Base-by-base conservation (phyloP, 92 coral and sea anemone species). In the Zoanthus sociatus region DNA sequence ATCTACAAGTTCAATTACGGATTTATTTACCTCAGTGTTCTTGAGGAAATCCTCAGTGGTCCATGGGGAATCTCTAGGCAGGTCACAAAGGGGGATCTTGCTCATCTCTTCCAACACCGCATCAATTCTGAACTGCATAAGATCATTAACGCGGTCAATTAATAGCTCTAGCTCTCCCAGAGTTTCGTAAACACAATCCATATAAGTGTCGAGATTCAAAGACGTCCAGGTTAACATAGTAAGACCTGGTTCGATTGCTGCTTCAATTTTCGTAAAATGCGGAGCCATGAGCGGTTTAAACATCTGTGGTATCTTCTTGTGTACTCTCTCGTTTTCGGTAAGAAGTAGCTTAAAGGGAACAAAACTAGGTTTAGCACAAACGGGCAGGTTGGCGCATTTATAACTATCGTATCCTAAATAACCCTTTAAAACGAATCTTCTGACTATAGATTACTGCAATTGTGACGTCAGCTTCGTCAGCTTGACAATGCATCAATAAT, bases 201-300 rank as follows among this genome's bases (percentile, higher is more conserved):
- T 64, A 78, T 90, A 95, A 0, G 98, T 81, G 69, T 93, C 94
- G 1, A 95, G 93, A 64, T 95, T 95, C 15, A 95, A 93, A 8
- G 98, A 95, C 1, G 98, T 95, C 98, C 98, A 95, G 94, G 92
- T 95, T 12, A 95, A 68, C 98, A 95, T 95, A 51, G 98, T 89
- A n/a, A 95, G 83, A 21, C 98, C 98, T 8, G 98, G 98, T 6
- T 95, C 98, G 18, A 94, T 83, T 16, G 98, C 98, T 37, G 98
- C 98, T 2, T 95, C 98, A 13, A 95, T 92, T 73, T 95, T 95
- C 12, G 98, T 95, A 16, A 95, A 77, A 87, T 95, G 98, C 20
- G 98, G 98, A 10, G 98, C 95, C 98, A 95, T 95, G 6, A 95
- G 88, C 0, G 98, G 98, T 53, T 92, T 94, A 78, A 95, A 95